Base-by-base conservation (phyloP, 2,888 invertebrate species). In the Spilosoma lubricipeda region DNA sequence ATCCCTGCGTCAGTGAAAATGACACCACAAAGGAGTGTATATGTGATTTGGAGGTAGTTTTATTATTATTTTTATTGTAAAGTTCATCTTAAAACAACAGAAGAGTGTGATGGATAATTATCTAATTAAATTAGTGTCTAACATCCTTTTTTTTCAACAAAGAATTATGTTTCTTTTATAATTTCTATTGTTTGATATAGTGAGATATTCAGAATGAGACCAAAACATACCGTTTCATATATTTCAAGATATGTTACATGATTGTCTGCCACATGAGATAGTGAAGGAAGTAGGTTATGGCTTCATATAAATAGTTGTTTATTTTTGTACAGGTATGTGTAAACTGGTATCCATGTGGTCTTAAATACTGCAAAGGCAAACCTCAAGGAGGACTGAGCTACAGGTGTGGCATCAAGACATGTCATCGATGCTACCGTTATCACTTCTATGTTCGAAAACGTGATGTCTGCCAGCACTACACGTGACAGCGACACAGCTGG, bases 391-490 rank as follows among this genome's bases (percentile, higher is more conserved):
- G 95, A 18, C 90, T 97, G 94, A 96, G 97, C 96, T 99, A 99
- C 95, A 96, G 99, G 72, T 99, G 99, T 91, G 99, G 99, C 81
- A 99, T 99, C 90, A 99, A 99, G 94, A 99, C 99, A 0, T 99
- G 99, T 92, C 97, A 98, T 87, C 97, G 98, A 91, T 99, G 99
- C 93, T 97, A 98, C 91, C 97, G 98, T 83, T 99, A 99, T 94
- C 97, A 97, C 84, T 99, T 98, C 94, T 98, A 97, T 92, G 98
- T 98, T 78, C 96, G 97, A 82, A 97, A 98, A 91, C 98, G 98
- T 90, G 97, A 98, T 90, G 84, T 86, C 59, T 95, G 95, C 86
- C 88, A 89, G 77, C 85, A 82, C 78, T 90, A 90, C 85, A 91
- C 91, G 90, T 95, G 95, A 95, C 95, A 82, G 81, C 87, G 86